A percentile compares a stretch with the other conserved stretches of the same genome.
These are phyloP conservation scores for Erebia epiphron DNA, from an alignment of 2,888 invertebrate genomes.

Conservation along the genomic window DNA sequence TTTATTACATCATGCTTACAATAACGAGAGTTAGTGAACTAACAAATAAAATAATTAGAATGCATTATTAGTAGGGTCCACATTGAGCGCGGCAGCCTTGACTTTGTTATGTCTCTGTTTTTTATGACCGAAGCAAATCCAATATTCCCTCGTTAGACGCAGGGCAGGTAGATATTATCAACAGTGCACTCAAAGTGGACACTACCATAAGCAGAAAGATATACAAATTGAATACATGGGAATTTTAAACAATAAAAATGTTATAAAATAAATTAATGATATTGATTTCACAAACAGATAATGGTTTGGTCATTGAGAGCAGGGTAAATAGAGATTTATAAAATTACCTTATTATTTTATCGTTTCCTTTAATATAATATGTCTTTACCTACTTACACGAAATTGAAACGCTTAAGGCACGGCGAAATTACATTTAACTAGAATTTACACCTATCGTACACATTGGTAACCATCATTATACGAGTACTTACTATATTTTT, in stretches of 20 bases:
- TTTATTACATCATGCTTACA: constrained; percentile 57
- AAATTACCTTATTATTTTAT: constrained; percentile 64
- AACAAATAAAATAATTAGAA: constrained; percentile 30
- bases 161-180: too few species aligned
- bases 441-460: constrained; percentile 54
- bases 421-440: constrained; percentile 78
- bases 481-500: constrained; percentile 51
- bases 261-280: constrained; percentile 32
- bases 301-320: constrained; percentile 56
- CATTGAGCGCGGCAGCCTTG: neutral
- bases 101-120: neutral
- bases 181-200: neutral
- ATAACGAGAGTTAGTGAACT: constrained; percentile 47
- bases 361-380: constrained; percentile 55
- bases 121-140: too few species aligned
- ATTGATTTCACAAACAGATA: constrained; percentile 45
- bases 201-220: constrained; percentile 9
- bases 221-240: constrained; percentile 31
- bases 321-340: constrained; percentile 71
- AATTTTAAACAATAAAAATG: constrained; percentile 41
- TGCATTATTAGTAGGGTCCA: neutral
- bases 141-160: too few species aligned
- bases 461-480: constrained; percentile 76
- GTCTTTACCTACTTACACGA: constrained; percentile 66
- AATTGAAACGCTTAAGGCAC: constrained; percentile 83